Conservation (phyloP, 2,797 vertebrate genomes). For the Poeciliopsis gracilis region DNA sequence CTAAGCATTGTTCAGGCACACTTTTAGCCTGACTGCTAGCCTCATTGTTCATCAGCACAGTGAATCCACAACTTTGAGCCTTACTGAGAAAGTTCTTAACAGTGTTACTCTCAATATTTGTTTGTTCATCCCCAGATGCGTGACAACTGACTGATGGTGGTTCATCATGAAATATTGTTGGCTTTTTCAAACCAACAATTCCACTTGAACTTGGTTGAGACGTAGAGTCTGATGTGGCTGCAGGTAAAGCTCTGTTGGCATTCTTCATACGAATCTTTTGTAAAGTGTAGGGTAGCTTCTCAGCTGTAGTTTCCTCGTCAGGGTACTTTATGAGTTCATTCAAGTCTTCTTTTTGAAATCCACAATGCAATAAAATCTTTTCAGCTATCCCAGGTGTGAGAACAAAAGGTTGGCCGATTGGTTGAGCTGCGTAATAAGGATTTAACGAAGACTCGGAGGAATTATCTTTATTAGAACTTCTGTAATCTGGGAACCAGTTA, state of each 20-base stretch:
- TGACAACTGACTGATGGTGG: conserved; percentile 64
- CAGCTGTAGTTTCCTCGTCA: conserved; percentile 91
- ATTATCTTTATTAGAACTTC: not conserved
- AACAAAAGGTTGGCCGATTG: not conserved
- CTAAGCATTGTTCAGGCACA: not conserved
- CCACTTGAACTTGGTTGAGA: conserved; percentile 9
- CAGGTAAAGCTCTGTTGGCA: conserved; percentile 68
- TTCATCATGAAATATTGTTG: not conserved
- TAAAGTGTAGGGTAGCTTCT: conserved; percentile 92
- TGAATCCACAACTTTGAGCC: not conserved
- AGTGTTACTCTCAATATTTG: conserved; percentile 67
- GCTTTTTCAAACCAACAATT: conserved; percentile 14
- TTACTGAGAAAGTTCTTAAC: conserved; percentile 5
- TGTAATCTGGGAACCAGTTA: conserved; percentile 33
- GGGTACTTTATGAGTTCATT: conserved; percentile 92
- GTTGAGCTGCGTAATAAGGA: conserved; percentile 12
- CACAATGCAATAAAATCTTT: conserved; percentile 89
- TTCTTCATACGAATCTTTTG: conserved; percentile 89
- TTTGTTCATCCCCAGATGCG: conserved; percentile 85
- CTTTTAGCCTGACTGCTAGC: not conserved
- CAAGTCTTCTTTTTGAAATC: conserved; percentile 92
- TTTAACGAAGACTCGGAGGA: conserved; percentile 23
- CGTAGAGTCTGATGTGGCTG: conserved; percentile 8
- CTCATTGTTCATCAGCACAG: not conserved
- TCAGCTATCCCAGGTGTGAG: conserved; percentile 85